phyloP scores from a whole-genome alignment of 2,888 invertebrate species.

The Coleophora deauratella region DNA sequence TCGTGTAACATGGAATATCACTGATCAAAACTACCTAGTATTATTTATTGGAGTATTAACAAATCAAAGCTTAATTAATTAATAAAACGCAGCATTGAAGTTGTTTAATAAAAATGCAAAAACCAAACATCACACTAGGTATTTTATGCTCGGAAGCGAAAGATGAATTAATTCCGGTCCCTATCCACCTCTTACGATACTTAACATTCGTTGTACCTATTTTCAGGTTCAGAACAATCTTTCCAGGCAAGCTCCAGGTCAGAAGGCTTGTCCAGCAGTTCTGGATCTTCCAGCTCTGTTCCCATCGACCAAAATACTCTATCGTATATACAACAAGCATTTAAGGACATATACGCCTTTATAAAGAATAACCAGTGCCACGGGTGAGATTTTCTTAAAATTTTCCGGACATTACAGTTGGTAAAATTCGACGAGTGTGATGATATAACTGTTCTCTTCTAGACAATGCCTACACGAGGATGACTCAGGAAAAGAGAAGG shows the following conservation, averaged over 20 bases:
- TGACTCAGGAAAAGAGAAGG: conserved; percentile 16
- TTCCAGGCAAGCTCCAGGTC: conserved; percentile 50
- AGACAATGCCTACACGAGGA: conserved; percentile 25
- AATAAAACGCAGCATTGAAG: no score
- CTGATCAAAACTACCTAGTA: no score
- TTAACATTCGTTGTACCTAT: not conserved
- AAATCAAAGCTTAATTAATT: no score
- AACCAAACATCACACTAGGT: no score
- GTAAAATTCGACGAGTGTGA: conserved; percentile 9
- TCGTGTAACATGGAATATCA: no score
- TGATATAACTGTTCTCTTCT: not conserved
- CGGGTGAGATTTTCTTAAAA: conserved; percentile 33
- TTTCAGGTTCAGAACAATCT: conserved; percentile 57
- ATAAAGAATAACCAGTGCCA: conserved; percentile 65
- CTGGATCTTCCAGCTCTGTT: conserved; percentile 53
- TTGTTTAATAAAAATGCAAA: no score
- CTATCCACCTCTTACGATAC: no score
- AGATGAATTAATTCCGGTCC: no score
- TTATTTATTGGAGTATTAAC: no score
- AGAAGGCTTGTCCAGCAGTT: conserved; percentile 46
- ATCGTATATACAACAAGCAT: conserved; percentile 63
- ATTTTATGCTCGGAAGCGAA: no score
- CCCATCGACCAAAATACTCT: conserved; percentile 63
- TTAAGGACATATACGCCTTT: conserved; percentile 60
- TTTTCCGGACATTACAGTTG: conserved; percentile 26